Conservation (phyloP, 2,113 vertebrate genomes). For the Pollachius pollachius region DNA sequence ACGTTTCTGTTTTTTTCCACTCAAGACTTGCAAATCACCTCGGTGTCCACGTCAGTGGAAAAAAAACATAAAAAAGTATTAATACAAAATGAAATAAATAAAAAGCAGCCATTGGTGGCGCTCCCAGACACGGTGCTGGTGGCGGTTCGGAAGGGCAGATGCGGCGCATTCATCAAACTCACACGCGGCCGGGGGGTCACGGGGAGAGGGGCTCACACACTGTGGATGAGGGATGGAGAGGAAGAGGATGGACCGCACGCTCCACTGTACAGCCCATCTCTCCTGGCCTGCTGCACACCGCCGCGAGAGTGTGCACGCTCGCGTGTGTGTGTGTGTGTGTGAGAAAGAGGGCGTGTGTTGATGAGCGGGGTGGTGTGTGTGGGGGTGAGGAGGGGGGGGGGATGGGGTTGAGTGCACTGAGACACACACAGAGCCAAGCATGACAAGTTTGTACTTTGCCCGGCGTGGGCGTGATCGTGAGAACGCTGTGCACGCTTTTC, state of each 20-base stretch:
- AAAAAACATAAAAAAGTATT: too few relatives aligned
- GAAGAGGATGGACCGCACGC: constrained; percentile 60
- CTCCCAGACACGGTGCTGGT: constrained; percentile 75
- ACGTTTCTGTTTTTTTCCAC: too few relatives aligned
- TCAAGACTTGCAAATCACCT: too few relatives aligned
- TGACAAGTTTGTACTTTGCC: too few relatives aligned
- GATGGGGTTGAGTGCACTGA: too few relatives aligned
- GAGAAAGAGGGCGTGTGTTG: not conserved
- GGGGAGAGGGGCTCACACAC: constrained; percentile 79
- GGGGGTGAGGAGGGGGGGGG: not conserved
- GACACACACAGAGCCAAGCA: too few relatives aligned
- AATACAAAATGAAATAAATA: too few relatives aligned
- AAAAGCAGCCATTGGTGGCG: constrained; percentile 81
- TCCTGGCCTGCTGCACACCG: constrained; percentile 14
- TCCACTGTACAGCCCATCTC: constrained; percentile 47
- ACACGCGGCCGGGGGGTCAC: constrained; percentile 76
- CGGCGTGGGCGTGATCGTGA: too few relatives aligned
- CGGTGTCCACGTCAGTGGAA: too few relatives aligned
- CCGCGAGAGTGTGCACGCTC: too few relatives aligned
- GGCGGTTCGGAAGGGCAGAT: constrained; percentile 87
- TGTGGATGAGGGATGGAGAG: constrained; percentile 84
- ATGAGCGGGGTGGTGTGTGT: too few relatives aligned
- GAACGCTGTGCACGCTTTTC: not conserved
- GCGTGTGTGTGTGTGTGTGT: constrained; percentile 5
- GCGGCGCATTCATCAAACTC: constrained; percentile 88